phyloP scores from a whole-genome alignment of 2,888 invertebrate species.

The Latrodectus hesperus region DNA sequence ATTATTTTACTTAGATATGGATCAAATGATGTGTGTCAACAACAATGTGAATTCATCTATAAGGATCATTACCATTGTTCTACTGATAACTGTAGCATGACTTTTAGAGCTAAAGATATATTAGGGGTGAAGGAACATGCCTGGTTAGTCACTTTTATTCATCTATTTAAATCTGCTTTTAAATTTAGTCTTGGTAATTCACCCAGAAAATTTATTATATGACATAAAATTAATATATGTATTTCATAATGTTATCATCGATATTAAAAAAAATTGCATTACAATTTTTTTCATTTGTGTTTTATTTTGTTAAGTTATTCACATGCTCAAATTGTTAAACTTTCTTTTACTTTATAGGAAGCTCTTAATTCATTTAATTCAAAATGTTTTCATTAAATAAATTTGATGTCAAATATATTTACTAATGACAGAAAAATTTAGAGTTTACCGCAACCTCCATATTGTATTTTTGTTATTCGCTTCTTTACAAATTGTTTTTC shows the following conservation, averaged over 20 bases:
- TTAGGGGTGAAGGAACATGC: conserved; percentile 86
- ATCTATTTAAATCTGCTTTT: background rate
- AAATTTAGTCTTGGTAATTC: no score
- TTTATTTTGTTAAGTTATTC: background rate
- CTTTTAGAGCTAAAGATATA: conserved; percentile 76
- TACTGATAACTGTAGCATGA: conserved; percentile 84
- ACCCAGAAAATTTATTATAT: background rate
- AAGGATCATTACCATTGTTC: conserved; percentile 92
- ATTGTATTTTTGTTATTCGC: no score
- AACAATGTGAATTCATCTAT: conserved; percentile 80
- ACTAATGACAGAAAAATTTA: no score
- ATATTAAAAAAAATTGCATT: background rate
- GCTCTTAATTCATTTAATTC: no score
- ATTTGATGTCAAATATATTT: no score
- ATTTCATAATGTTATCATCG: no score
- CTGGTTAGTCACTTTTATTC: conserved; percentile 75
- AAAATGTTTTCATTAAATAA: no score
- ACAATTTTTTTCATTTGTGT: background rate
- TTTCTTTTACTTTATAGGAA: no score
- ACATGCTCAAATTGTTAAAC: no score
- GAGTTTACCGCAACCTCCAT: no score
- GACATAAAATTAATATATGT: no score
- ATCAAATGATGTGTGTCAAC: conserved; percentile 73
- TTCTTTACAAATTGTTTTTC: no score
- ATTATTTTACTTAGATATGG: conserved; percentile 73